These are phyloP conservation scores for Drosophila simulans DNA, from an alignment of 1,140 invertebrate species.

Conservation along the genomic window DNA sequence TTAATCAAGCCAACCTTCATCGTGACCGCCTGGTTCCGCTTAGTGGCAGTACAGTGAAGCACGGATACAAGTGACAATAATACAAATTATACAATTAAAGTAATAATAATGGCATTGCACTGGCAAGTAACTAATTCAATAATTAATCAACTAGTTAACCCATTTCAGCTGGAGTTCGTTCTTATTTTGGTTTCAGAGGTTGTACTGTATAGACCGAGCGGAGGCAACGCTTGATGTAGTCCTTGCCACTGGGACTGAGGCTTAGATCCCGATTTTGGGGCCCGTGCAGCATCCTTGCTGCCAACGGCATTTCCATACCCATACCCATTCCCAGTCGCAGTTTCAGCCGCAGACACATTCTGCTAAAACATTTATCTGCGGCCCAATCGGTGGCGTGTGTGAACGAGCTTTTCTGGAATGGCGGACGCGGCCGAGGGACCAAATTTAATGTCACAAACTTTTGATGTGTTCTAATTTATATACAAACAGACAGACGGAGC, in stretches of 20 bases:
- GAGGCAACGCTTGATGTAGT: slow-evolving; percentile 2
- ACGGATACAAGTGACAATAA: neutral
- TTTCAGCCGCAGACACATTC: slow-evolving; percentile 55
- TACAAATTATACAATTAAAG: neutral
- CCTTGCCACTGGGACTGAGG: neutral
- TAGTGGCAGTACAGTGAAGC: slow-evolving; percentile 21
- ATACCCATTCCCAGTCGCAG: neutral
- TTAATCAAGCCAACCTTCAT: slow-evolving; percentile 61
- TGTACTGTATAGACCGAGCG: neutral
- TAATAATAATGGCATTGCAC: no score
- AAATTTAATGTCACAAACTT: slow-evolving; percentile 73
- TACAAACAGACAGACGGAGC: slow-evolving; percentile 40
- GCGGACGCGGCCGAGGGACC: neutral
- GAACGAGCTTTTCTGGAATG: neutral
- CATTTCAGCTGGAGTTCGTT: neutral
- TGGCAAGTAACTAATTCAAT: no score
- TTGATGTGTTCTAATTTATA: slow-evolving; percentile 76
- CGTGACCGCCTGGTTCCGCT: slow-evolving; percentile 24
- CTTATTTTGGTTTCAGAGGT: neutral
- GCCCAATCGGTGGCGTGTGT: slow-evolving; percentile 38
- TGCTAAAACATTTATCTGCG: slow-evolving; percentile 73
- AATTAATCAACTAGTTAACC: neutral
- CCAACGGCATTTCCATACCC: slow-evolving; percentile 18
- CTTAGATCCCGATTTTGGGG: slow-evolving; percentile 8
- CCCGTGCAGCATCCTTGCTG: slow-evolving; percentile 50